phyloP scores from a whole-genome alignment of 2,888 invertebrate species.

The Rhamphomyia laevipes region DNA sequence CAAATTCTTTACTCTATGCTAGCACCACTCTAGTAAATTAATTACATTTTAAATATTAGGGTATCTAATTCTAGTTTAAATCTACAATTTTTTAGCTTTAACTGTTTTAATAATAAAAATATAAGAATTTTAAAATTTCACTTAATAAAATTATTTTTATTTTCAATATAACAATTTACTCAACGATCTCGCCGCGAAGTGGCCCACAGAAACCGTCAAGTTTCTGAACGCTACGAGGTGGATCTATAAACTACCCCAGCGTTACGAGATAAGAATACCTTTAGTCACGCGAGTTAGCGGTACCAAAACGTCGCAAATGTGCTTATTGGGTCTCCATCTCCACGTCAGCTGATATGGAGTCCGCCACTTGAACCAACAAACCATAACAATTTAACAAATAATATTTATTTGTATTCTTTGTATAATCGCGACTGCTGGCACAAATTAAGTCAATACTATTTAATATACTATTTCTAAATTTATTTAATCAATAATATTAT shows the following conservation, averaged over 20 bases:
- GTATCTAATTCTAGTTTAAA: constrained; percentile 57
- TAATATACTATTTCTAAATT: constrained; percentile 49
- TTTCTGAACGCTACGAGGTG: no score
- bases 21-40: constrained; percentile 47
- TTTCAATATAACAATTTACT: constrained; percentile 24
- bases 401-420: no score
- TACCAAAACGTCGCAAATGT: no score
- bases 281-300: no score
- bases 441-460: constrained; percentile 50
- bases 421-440: constrained; percentile 62
- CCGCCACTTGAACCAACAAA: no score
- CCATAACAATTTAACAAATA: no score
- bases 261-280: no score
- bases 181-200: no score
- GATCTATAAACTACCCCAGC: no score
- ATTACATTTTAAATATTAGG: constrained; percentile 56
- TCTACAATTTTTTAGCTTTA: constrained; percentile 36
- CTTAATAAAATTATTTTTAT: constrained; percentile 40
- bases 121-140: constrained; percentile 46
- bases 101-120: constrained; percentile 33
- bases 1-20: no score
- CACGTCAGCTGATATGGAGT: constrained; percentile 37
- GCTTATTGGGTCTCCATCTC: no score
- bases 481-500: constrained; percentile 46
- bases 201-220: no score